Conservation (phyloP, 2,797 vertebrate genomes). For the Gymnothorax javanicus region DNA sequence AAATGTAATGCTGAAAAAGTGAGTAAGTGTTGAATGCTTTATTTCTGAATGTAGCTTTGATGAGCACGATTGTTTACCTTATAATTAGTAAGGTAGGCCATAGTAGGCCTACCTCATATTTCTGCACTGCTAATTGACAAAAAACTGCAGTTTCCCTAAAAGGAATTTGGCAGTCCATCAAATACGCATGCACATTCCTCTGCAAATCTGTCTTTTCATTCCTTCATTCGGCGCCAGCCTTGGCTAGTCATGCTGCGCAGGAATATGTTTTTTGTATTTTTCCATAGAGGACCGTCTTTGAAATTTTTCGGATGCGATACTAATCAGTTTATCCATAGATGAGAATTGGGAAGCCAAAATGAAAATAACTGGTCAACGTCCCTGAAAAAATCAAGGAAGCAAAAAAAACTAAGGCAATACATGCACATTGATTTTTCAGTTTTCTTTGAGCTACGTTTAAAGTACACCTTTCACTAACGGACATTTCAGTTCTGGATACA, state of each 20-base stretch:
- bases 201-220: constrained; percentile 17
- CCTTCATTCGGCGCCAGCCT: constrained; percentile 27
- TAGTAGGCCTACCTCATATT: neutral
- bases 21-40: no score
- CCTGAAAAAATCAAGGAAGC: neutral
- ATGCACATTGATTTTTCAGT: neutral
- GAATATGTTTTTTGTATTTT: constrained; percentile 11
- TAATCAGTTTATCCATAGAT: neutral
- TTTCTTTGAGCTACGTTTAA: neutral
- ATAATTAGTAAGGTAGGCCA: neutral
- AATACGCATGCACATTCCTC: constrained; percentile 34
- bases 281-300: neutral
- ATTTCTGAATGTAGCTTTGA: neutral
- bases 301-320: neutral
- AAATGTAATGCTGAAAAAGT: no score
- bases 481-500: constrained; percentile 15
- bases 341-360: neutral
- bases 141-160: constrained; percentile 69
- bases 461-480: neutral
- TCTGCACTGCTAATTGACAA: constrained; percentile 28
- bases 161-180: constrained; percentile 66
- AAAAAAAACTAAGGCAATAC: neutral
- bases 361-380: neutral
- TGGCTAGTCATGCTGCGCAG: constrained; percentile 15
- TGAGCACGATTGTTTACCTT: neutral